Conservation (phyloP, 2,888 invertebrate genomes). For the Drosophila flavopinicola region DNA sequence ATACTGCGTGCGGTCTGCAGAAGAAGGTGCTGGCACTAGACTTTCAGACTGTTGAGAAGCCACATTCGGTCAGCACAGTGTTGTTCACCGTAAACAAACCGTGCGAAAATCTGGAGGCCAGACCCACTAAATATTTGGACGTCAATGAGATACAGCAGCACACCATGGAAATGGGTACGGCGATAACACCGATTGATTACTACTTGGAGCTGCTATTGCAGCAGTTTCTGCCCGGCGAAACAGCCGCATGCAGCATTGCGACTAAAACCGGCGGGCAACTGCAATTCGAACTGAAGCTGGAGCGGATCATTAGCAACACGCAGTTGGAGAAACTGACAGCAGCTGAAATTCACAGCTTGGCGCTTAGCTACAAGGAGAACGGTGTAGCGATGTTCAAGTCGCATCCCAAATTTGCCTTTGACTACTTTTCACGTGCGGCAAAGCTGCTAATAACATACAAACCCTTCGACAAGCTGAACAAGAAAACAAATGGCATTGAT, state of each 20-base stretch:
- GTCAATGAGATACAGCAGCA: slow-evolving; percentile 29
- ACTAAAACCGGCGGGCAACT: slow-evolving; percentile 71
- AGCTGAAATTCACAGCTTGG: slow-evolving; percentile 83
- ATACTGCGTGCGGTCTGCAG: slow-evolving; percentile 73
- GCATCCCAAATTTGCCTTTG: slow-evolving; percentile 89
- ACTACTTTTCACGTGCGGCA: slow-evolving; percentile 89
- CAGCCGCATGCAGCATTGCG: slow-evolving; percentile 83
- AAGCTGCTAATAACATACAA: slow-evolving; percentile 89
- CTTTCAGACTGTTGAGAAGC: slow-evolving; percentile 79
- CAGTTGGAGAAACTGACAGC: slow-evolving; percentile 84
- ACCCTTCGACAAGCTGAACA: slow-evolving; percentile 85
- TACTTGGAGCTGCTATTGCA: slow-evolving; percentile 85
- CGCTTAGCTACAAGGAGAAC: slow-evolving; percentile 84
- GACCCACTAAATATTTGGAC: slow-evolving; percentile 67
- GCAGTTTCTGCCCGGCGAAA: slow-evolving; percentile 85
- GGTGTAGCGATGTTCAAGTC: slow-evolving; percentile 88
- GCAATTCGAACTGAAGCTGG: slow-evolving; percentile 82
- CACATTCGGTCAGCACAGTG: slow-evolving; percentile 78
- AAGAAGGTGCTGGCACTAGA: slow-evolving; percentile 78
- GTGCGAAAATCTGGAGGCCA: slow-evolving; percentile 56
- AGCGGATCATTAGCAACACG: slow-evolving; percentile 82
- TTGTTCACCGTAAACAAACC: slow-evolving; percentile 72
- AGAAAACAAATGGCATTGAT: slow-evolving; percentile 76
- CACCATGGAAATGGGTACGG: slow-evolving; percentile 84
- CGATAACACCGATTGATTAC: slow-evolving; percentile 84